These are phyloP conservation scores for Poliocrania exsul DNA, from an alignment of 2,797 vertebrate genomes.

Conservation along the genomic window DNA sequence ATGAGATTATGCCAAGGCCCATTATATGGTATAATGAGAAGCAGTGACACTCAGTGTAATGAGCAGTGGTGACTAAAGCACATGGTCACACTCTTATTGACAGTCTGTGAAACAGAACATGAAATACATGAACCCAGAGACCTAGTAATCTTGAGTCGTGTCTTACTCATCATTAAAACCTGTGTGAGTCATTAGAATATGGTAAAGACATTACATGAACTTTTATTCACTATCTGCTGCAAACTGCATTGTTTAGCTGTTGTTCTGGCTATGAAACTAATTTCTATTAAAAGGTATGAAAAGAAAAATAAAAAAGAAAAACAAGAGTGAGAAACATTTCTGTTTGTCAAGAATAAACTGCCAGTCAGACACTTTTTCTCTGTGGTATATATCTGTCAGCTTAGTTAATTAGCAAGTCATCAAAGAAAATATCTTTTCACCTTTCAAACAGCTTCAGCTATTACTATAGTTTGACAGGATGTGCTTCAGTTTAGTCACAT, in stretches of 20 bases:
- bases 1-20: neutral
- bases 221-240: neutral
- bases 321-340: neutral
- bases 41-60: neutral
- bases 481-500: neutral
- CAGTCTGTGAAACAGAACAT: neutral
- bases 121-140: neutral
- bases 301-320: neutral
- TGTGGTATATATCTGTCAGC: neutral
- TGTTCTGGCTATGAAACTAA: neutral
- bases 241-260: slow-evolving; percentile 2
- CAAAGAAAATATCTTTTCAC: neutral
- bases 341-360: neutral
- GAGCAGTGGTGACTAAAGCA: neutral
- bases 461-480: neutral
- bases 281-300: neutral
- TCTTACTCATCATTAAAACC: slow-evolving; percentile 28
- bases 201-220: neutral
- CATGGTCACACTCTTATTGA: neutral
- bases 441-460: neutral
- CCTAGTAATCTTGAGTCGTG: neutral
- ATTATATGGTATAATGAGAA: neutral
- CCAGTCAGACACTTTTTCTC: neutral
- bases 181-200: slow-evolving; percentile 19
- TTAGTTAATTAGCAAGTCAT: slow-evolving; percentile 44